Percentiles rank a stretch among this genome's conserved stretches.
phyloP scores from a whole-genome alignment of 2,113 vertebrate species.

The Nestor notabilis region DNA sequence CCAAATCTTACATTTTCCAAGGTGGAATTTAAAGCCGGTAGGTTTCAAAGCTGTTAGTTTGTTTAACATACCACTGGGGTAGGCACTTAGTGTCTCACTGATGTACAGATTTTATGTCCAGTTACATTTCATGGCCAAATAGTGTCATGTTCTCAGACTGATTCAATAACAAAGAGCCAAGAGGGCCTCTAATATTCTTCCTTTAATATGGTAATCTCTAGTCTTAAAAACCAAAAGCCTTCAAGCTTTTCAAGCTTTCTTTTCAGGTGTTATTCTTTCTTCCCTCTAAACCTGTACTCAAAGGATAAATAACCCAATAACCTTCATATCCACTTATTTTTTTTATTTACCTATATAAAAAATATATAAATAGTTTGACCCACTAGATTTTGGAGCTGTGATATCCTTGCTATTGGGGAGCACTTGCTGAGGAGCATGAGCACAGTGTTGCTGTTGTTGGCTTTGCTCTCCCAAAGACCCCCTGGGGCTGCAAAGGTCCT shows the following conservation, averaged over 20 bases:
- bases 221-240: not conserved
- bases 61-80: not conserved
- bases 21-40: not conserved
- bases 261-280: not conserved
- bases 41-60: not conserved
- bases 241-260: not conserved
- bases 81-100: constrained; percentile 68
- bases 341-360: constrained; percentile 66
- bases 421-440: not conserved
- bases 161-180: not conserved
- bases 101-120: not conserved
- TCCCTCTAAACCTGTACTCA: not conserved
- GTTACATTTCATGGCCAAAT: not conserved
- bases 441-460: not conserved
- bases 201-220: not conserved
- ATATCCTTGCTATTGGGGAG: not conserved
- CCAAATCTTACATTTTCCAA: not conserved
- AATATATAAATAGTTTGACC: not conserved
- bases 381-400: not conserved
- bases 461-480: not conserved
- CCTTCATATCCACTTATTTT: constrained; percentile 55
- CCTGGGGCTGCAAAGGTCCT: not conserved
- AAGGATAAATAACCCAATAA: constrained; percentile 69
- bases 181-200: not conserved
- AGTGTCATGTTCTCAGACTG: not conserved